Evolutionary conservation across 2,113 vertebrate genomes (phyloP), one percentile per base, ranked within the genome.

Genomic region (Sylvilagus bachmani): DNA sequence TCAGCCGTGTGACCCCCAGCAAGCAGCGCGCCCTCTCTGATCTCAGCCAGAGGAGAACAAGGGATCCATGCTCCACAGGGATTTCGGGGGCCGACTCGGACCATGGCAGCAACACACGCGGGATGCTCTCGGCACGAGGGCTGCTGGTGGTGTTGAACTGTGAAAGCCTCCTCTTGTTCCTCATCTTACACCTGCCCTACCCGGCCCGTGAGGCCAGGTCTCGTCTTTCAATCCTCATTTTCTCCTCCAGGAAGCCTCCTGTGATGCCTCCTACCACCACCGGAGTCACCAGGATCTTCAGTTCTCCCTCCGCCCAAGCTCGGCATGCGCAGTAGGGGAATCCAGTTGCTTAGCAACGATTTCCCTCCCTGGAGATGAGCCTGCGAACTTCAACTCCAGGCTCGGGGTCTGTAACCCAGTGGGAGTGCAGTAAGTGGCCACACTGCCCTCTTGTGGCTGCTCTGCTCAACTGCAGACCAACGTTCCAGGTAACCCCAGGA

Each of bases 201-300:
- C 10, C 53, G 77, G 4, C 49, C 22, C 44, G 8, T 1, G 8
- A 6, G 21, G 36, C 5, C 6, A 49, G 82, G 62, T 51, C 73
- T 87, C 44, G 11, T 61, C 66, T 81, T 82, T 91, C 19, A 17
- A 3, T n/a, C n/a, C 1, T 29, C 27, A 14, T 29, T 24, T 38
- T 88, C 51, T 66, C 73, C 31, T 91, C 66, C 87, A 70, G 51
- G 83, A 86, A 91, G 44, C 9, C 79, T 66, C 79, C 62, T n/a
- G 5, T 10, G 69, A 22, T 70, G 44, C 62, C 53, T 58, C 33
- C 38, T 3, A 53, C 17, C 49, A 53, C 27, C 44, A 62, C 10
- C 0, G 24, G 44, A 77, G 36, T 71, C n/a, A 19, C n/a, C 27
- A 27, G 33, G 33, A 69, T 66, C 69, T 75, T 58, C 1, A 21